phyloP scores from a whole-genome alignment of 2,113 vertebrate genomes.

The Vidua macroura region DNA sequence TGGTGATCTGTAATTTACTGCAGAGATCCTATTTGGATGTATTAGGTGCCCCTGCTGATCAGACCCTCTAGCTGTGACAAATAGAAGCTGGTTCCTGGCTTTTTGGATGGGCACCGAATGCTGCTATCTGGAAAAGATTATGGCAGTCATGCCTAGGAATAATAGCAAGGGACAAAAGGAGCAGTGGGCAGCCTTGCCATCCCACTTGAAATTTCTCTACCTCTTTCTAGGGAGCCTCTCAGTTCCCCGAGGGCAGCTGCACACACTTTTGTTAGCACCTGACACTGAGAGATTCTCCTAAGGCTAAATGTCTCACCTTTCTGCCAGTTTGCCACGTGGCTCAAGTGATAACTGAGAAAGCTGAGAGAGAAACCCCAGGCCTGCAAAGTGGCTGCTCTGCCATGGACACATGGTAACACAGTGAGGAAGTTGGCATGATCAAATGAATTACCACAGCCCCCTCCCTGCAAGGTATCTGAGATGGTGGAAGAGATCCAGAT shows the following conservation, averaged over 20 bases:
- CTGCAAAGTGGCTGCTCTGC: not conserved
- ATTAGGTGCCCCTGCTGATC: not conserved
- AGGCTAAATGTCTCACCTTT: not conserved
- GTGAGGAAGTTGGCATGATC: not conserved
- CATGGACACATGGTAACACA: not conserved
- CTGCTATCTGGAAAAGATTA: not conserved
- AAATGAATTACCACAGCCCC: not conserved
- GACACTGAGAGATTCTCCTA: not conserved
- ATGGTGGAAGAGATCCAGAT: conserved; percentile 5
- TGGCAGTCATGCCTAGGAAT: not conserved
- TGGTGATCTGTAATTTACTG: not conserved
- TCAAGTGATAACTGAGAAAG: not conserved
- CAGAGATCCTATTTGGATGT: not conserved
- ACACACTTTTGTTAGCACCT: not conserved
- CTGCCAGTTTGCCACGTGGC: not conserved
- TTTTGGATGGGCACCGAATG: not conserved
- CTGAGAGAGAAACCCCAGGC: not conserved
- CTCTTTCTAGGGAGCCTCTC: not conserved
- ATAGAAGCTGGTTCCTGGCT: not conserved
- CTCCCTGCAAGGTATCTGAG: not conserved
- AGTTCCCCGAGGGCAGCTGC: accelerated
- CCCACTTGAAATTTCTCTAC: not conserved
- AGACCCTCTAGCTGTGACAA: not conserved
- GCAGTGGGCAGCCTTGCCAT: not conserved
- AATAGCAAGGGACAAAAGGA: not conserved